A percentile compares a stretch with the other conserved stretches of the same genome.
Evolutionary conservation across 2,113 vertebrate species (phyloP).

Genomic region (Oncorhynchus clarkii): DNA sequence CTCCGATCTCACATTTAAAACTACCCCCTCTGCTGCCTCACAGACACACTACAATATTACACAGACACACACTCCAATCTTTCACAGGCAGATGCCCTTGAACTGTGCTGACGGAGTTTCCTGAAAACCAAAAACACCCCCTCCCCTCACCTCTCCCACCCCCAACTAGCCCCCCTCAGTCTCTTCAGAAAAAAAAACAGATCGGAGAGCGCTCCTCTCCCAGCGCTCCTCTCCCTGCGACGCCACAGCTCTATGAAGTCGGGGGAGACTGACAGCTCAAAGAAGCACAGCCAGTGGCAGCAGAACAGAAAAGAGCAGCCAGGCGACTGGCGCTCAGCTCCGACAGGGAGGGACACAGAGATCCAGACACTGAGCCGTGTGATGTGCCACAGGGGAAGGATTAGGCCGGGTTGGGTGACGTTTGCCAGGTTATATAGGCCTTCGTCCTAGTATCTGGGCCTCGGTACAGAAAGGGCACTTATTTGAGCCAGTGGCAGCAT

Average conservation of each 20-base stretch:
- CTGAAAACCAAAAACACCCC: conserved; percentile 19
- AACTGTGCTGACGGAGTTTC: conserved; percentile 50
- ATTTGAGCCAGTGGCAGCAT: background rate
- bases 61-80: conserved; percentile 32
- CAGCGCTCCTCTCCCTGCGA: conserved; percentile 38
- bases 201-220: conserved; percentile 44
- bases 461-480: background rate
- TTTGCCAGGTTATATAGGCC: conserved; percentile 31
- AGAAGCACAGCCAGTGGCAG: conserved; percentile 43
- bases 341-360: background rate
- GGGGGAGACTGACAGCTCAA: conserved; percentile 59
- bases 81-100: conserved; percentile 40
- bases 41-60: conserved; percentile 8
- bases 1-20: background rate
- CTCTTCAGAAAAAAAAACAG: conserved; percentile 33
- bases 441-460: conserved; percentile 8
- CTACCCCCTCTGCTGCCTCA: background rate
- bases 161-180: conserved; percentile 16
- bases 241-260: conserved; percentile 54
- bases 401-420: conserved; percentile 4
- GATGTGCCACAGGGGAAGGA: too few relatives aligned
- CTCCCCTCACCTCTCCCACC: background rate
- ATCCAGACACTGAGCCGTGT: background rate
- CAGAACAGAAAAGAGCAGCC: background rate
- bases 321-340: conserved; percentile 21